phyloP scores from a whole-genome alignment of 2,797 vertebrate genomes.

The Tragelaphus eurycerus region DNA sequence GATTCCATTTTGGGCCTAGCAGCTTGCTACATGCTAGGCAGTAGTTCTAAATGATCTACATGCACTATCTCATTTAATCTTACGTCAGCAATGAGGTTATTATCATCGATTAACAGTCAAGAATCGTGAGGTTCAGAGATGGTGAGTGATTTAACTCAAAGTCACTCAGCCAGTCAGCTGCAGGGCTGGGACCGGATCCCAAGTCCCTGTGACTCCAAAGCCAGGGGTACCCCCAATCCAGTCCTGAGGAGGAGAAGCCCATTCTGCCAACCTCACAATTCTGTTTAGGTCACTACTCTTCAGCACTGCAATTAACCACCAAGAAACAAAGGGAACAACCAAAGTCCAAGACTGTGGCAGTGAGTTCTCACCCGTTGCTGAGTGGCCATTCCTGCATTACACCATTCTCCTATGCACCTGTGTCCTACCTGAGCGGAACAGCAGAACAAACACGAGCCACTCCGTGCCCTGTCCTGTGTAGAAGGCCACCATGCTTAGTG shows the following conservation, averaged over 20 bases:
- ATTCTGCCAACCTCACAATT: not conserved
- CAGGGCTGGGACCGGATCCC: not conserved
- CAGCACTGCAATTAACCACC: not conserved
- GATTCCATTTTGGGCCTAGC: not conserved
- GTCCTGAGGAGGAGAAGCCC: not conserved
- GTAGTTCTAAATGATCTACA: not conserved
- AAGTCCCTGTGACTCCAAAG: not conserved
- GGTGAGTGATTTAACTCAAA: not conserved
- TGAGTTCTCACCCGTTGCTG: not conserved
- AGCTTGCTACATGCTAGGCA: not conserved
- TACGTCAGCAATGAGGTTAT: not conserved
- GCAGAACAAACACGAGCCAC: not conserved
- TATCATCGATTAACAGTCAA: not conserved
- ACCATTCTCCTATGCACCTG: not conserved
- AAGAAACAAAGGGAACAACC: not conserved
- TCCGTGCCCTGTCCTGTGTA: not conserved
- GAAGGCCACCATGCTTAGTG: not conserved
- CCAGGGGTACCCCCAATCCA: rapidly evolving
- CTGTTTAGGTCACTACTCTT: not conserved
- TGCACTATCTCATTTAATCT: not conserved
- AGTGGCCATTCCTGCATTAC: rapidly evolving
- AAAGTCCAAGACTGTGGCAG: not conserved
- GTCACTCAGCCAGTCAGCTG: not conserved
- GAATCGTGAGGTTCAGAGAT: not conserved
- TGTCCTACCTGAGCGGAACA: not conserved